These are phyloP conservation scores for Trachymyrmex septentrionalis DNA, from an alignment of 1,140 invertebrate genomes.

Conservation along the genomic window DNA sequence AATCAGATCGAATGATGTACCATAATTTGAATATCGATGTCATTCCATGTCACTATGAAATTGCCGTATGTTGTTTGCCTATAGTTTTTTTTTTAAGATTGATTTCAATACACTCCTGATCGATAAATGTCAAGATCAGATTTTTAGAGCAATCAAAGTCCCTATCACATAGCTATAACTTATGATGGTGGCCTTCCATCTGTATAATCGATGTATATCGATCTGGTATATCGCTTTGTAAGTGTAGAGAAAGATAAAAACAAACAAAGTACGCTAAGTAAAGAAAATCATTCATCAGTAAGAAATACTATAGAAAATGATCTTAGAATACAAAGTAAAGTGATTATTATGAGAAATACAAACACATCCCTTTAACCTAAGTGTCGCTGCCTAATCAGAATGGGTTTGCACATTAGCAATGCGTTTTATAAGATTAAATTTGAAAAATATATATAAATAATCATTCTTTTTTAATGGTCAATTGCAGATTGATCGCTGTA, in stretches of 20 bases:
- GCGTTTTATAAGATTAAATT: conserved; percentile 60
- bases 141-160: conserved; percentile 43
- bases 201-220: conserved; percentile 45
- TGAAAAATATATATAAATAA: conserved; percentile 66
- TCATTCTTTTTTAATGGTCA: conserved; percentile 59
- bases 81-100: conserved; percentile 25
- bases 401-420: conserved; percentile 76
- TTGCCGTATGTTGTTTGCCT: background rate
- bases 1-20: conserved; percentile 37
- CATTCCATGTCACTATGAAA: background rate
- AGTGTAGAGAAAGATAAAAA: conserved; percentile 84
- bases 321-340: conserved; percentile 82
- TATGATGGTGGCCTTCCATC: conserved; percentile 46
- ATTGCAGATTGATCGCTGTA: conserved; percentile 44
- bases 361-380: conserved; percentile 83
- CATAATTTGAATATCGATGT: conserved; percentile 22
- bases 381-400: conserved; percentile 80
- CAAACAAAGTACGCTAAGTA: conserved; percentile 79
- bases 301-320: conserved; percentile 80
- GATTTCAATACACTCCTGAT: conserved; percentile 19
- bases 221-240: conserved; percentile 66
- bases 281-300: conserved; percentile 73
- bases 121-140: conserved; percentile 51
- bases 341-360: conserved; percentile 84
- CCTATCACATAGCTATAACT: conserved; percentile 33